Evolutionary conservation across 1,140 invertebrate genomes (phyloP).

Genomic region (Nasonia longicornis): DNA sequence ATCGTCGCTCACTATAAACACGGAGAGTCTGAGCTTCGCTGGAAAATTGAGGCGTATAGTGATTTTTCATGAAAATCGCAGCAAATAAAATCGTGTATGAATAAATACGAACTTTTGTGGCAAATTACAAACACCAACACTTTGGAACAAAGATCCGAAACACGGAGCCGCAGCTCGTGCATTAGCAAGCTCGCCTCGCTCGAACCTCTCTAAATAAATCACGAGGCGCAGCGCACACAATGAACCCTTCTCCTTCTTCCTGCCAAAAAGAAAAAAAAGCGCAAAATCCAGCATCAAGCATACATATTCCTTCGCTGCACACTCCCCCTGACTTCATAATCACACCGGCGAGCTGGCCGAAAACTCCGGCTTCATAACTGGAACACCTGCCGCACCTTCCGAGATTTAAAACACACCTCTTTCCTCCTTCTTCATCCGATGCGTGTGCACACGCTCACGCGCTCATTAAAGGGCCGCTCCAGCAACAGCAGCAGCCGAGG

Average conservation of each 20-base stretch:
- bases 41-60: too few relatives aligned
- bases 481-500: neutral
- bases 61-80: too few relatives aligned
- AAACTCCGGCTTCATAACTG: slow-evolving; percentile 14
- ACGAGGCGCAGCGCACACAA: neutral
- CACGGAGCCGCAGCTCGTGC: neutral
- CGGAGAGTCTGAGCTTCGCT: too few relatives aligned
- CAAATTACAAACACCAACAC: neutral
- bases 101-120: too few relatives aligned
- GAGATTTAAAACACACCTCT: slow-evolving; percentile 30
- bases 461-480: slow-evolving; percentile 2
- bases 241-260: neutral
- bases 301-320: neutral
- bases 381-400: slow-evolving; percentile 34
- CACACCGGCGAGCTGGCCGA: neutral
- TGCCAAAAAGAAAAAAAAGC: neutral
- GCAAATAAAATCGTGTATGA: too few relatives aligned
- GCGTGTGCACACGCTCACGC: neutral
- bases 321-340: neutral
- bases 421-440: neutral
- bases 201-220: neutral
- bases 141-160: neutral
- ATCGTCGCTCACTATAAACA: too few relatives aligned
- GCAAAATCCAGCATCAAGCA: neutral
- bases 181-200: neutral